Conservation (phyloP, 1,140 invertebrate genomes). For the Bombus balteatus region DNA sequence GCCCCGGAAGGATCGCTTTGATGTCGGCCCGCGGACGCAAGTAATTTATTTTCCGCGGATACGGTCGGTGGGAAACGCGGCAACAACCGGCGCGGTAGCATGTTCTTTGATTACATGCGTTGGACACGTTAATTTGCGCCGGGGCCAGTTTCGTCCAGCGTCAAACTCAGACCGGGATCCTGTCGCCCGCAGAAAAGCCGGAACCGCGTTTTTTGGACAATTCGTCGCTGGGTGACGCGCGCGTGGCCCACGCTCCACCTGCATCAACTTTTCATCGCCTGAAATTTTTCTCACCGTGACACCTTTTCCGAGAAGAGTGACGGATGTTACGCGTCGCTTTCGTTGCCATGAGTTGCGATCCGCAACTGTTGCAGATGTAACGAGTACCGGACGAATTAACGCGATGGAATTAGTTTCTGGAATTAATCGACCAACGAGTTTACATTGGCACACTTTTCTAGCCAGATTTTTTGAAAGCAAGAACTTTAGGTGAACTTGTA, state of each 20-base stretch:
- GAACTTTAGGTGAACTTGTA: too few relatives aligned
- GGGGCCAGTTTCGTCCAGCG: slow-evolving; percentile 7
- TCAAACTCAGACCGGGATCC: not conserved
- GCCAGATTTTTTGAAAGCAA: too few relatives aligned
- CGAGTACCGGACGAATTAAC: too few relatives aligned
- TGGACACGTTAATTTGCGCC: slow-evolving; percentile 57
- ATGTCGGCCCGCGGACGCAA: slow-evolving; percentile 49
- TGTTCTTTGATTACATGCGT: slow-evolving; percentile 62
- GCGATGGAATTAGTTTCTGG: too few relatives aligned
- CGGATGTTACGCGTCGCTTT: too few relatives aligned
- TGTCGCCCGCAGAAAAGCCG: not conserved
- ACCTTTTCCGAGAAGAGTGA: too few relatives aligned
- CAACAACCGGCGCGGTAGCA: slow-evolving; percentile 25
- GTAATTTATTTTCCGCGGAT: slow-evolving; percentile 60
- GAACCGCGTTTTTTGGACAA: not conserved
- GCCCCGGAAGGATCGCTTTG: slow-evolving; percentile 46
- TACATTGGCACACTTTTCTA: too few relatives aligned
- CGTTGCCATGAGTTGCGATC: too few relatives aligned
- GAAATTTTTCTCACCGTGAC: not conserved
- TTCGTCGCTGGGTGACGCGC: not conserved
- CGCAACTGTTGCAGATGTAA: too few relatives aligned
- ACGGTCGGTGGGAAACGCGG: slow-evolving; percentile 5
- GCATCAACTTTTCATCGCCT: not conserved
- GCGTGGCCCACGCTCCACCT: too few relatives aligned
- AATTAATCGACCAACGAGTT: too few relatives aligned